Percentiles rank a stretch among this genome's conserved stretches.
phyloP scores from a whole-genome alignment of 2,888 invertebrate species.

The Lymantria monacha region DNA sequence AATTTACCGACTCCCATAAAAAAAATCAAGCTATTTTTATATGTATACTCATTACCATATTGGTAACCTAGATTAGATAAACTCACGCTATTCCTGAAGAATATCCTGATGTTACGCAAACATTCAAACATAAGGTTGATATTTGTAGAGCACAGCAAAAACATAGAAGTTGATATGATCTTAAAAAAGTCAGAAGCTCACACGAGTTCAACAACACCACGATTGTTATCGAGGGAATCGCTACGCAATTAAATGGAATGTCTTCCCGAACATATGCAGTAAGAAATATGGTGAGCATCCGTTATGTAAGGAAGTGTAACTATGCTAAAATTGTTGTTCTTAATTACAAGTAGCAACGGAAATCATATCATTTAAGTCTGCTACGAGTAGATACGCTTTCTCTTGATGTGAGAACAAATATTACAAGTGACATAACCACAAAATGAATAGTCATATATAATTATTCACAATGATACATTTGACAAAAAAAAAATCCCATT shows the following conservation, averaged over 20 bases:
- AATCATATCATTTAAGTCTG: constrained; percentile 9
- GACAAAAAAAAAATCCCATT: background rate
- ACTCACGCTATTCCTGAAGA: too few relatives aligned
- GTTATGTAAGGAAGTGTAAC: constrained; percentile 30
- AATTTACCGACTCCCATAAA: too few relatives aligned
- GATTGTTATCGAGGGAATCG: constrained; percentile 63
- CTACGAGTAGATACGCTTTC: constrained; percentile 17
- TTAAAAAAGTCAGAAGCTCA: constrained; percentile 51
- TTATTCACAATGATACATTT: background rate
- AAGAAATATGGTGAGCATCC: constrained; percentile 17
- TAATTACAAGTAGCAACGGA: constrained; percentile 19
- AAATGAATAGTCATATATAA: background rate
- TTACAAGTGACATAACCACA: constrained; percentile 4
- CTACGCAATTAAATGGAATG: constrained; percentile 61
- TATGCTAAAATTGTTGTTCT: constrained; percentile 9
- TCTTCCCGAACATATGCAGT: constrained; percentile 47
- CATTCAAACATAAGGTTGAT: constrained; percentile 33
- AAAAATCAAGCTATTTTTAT: too few relatives aligned
- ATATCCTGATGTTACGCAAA: background rate
- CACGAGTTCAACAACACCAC: constrained; percentile 55
- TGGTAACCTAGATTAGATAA: too few relatives aligned
- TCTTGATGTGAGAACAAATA: constrained; percentile 18
- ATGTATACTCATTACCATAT: too few relatives aligned
- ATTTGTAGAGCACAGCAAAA: constrained; percentile 21
- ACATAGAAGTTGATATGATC: background rate